Conservation (phyloP, 1,140 invertebrate genomes). For the Drosophila asahinai region DNA sequence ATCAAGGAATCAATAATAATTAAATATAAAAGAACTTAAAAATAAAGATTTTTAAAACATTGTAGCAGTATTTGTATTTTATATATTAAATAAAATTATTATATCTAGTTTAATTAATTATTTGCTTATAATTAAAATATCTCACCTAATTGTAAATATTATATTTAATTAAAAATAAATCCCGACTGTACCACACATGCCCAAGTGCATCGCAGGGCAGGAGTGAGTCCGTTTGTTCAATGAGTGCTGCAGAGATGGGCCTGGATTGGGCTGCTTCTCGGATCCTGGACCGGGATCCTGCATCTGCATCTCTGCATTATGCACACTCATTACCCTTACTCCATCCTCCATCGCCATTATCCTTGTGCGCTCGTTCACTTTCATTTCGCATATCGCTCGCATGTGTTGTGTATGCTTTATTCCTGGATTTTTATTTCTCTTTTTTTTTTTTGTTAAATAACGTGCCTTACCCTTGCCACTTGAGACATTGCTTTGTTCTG, state of each 20-base stretch:
- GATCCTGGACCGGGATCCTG: conserved; percentile 25
- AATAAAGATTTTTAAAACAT: not conserved
- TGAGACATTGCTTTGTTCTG: conserved; percentile 83
- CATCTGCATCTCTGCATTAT: conserved; percentile 68
- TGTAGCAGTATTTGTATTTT: too few relatives aligned
- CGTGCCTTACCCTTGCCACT: conserved; percentile 79
- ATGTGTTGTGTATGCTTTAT: conserved; percentile 48
- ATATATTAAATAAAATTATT: not conserved
- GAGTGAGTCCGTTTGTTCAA: conserved; percentile 80
- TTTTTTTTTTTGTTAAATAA: conserved; percentile 54
- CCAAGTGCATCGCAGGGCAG: conserved; percentile 30
- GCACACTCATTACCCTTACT: conserved; percentile 79
- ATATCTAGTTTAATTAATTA: not conserved
- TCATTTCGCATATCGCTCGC: conserved; percentile 75
- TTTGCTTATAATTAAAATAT: not conserved
- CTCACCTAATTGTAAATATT: too few relatives aligned
- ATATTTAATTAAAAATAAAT: not conserved
- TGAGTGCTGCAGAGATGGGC: conserved; percentile 46
- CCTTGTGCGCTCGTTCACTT: conserved; percentile 82
- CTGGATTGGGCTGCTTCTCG: conserved; percentile 39
- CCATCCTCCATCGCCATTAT: conserved; percentile 59
- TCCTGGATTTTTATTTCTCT: conserved; percentile 27
- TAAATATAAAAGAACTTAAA: not conserved
- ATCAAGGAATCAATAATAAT: not conserved
- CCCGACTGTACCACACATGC: conserved; percentile 3